Evolutionary conservation across 92 coral and sea anemone species (phyloP).

Genomic region (Parazoanthus darwini): DNA sequence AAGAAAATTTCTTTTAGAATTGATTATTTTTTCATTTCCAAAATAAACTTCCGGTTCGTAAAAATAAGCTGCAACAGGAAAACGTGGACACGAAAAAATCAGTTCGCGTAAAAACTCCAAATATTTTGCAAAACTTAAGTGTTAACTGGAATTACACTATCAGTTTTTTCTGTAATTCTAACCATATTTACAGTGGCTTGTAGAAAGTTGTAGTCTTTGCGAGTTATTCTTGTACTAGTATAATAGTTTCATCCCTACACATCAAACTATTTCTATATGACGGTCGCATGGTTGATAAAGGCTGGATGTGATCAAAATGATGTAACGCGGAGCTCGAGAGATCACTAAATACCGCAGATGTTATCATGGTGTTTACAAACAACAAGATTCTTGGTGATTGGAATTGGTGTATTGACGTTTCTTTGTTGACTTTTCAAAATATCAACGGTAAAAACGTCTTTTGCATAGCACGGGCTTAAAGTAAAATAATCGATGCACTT

Average conservation of each 20-base stretch:
- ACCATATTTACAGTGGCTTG: neutral
- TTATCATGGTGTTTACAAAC: neutral
- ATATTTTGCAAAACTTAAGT: neutral
- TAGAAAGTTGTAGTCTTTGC: neutral
- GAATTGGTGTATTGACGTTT: slow-evolving; percentile 14
- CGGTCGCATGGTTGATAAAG: neutral
- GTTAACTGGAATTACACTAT: neutral
- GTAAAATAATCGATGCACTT: neutral
- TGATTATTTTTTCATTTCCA: too few species aligned
- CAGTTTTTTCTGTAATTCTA: neutral
- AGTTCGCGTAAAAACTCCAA: neutral
- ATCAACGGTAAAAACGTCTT: neutral
- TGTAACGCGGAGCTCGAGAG: neutral
- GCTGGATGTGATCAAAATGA: neutral
- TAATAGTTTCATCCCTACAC: neutral
- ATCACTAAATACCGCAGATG: neutral
- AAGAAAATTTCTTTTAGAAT: neutral
- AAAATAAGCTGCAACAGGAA: neutral
- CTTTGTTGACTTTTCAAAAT: neutral
- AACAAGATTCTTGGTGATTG: neutral
- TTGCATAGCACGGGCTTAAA: neutral
- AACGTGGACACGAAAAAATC: neutral
- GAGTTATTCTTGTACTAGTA: too few species aligned
- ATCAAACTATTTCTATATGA: neutral
- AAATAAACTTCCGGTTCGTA: neutral